Percentiles rank a stretch among this genome's conserved stretches.
phyloP scores from a whole-genome alignment of 2,888 invertebrate genomes.

The Sisyra terminalis region DNA sequence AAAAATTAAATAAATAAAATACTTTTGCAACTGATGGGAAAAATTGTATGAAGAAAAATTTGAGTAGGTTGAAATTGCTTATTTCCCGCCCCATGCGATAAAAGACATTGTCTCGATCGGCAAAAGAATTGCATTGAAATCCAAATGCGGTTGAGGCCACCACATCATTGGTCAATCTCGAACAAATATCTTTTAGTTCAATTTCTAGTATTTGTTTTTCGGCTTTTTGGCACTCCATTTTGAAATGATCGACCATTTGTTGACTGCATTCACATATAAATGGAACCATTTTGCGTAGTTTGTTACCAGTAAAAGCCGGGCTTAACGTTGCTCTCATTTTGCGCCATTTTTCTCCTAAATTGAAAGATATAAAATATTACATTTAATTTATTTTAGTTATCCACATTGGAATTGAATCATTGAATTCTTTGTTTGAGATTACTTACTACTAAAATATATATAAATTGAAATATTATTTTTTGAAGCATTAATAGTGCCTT shows the following conservation, averaged over 20 bases:
- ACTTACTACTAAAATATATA: too few species aligned
- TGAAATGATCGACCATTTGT: conserved; percentile 12
- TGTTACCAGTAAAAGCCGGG: conserved; percentile 15
- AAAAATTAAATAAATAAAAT: too few species aligned
- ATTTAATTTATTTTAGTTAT: too few species aligned
- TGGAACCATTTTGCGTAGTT: conserved; percentile 13
- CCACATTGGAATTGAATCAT: too few species aligned
- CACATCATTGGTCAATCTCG: conserved; percentile 12
- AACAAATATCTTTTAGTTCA: conserved; percentile 12
- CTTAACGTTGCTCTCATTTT: conserved; percentile 13
- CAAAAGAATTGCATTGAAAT: conserved; percentile 10
- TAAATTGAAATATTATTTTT: too few species aligned
- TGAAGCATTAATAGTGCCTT: too few species aligned
- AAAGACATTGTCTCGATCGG: conserved; percentile 12
- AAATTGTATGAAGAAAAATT: not conserved
- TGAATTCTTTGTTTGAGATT: too few species aligned
- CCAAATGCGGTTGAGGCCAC: conserved; percentile 13
- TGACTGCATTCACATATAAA: conserved; percentile 13
- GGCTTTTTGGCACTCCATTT: not conserved
- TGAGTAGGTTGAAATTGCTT: not conserved
- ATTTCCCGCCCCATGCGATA: conserved; percentile 9
- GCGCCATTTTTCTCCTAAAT: conserved; percentile 15
- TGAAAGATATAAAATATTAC: too few species aligned
- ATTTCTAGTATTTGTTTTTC: conserved; percentile 4
- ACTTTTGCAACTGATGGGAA: conserved; percentile 6